A percentile compares a stretch with the other conserved stretches of the same genome.
Evolutionary conservation across 2,888 invertebrate genomes (phyloP).

Genomic region (Apantesis nais): DNA sequence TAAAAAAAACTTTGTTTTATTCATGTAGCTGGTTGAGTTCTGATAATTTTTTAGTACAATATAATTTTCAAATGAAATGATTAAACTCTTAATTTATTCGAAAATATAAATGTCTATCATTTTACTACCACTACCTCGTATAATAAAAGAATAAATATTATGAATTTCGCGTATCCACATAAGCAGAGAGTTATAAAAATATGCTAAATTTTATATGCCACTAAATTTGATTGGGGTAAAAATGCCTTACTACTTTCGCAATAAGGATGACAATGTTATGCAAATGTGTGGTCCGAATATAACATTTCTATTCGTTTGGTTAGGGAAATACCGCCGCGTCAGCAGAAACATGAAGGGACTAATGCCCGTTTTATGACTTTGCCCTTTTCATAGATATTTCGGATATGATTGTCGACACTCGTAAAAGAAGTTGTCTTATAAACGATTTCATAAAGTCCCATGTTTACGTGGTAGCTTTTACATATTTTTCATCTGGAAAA

Average conservation of each 20-base stretch:
- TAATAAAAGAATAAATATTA: conserved; percentile 13
- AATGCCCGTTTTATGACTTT: conserved; percentile 75
- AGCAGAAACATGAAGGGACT: conserved; percentile 70
- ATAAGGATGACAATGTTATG: conserved; percentile 48
- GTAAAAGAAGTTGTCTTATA: conserved; percentile 68
- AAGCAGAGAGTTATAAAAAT: conserved; percentile 44
- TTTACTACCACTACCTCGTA: not conserved
- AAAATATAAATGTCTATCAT: not conserved
- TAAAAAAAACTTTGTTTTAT: no score
- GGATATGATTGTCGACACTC: conserved; percentile 75
- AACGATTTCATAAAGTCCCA: conserved; percentile 57
- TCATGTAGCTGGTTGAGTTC: no score
- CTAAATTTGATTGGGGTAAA: conserved; percentile 42
- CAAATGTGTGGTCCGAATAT: conserved; percentile 48
- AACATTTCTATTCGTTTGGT: conserved; percentile 51
- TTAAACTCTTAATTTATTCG: not conserved
- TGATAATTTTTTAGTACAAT: not conserved
- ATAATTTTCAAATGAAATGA: conserved; percentile 7
- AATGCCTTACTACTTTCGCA: conserved; percentile 44
- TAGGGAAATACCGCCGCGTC: conserved; percentile 62
- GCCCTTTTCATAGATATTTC: conserved; percentile 77
- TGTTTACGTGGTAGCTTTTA: conserved; percentile 23
- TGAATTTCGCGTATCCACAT: conserved; percentile 29
- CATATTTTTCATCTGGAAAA: not conserved
- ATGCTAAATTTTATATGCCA: conserved; percentile 39